A percentile compares a stretch with the other conserved stretches of the same genome.
Evolutionary conservation across 2,113 vertebrate genomes (phyloP).

Genomic region (Varanus salvator): DNA sequence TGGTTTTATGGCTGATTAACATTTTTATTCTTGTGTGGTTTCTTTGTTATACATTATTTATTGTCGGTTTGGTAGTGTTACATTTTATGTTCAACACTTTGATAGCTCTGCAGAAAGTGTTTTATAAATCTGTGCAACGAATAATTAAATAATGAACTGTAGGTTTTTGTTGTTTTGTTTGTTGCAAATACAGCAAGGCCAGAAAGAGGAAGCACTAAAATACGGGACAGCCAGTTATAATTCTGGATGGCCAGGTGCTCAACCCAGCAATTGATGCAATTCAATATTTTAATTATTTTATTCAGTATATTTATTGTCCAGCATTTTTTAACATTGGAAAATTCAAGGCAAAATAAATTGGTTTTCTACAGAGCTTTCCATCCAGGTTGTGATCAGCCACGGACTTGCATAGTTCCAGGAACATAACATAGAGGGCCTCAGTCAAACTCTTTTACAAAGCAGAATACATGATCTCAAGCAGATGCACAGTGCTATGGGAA

Average conservation of each 20-base stretch:
- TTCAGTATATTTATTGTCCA: neutral
- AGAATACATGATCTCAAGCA: neutral
- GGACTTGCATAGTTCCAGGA: neutral
- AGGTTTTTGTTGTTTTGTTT: too few species aligned
- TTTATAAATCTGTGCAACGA: too few species aligned
- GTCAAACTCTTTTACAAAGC: neutral
- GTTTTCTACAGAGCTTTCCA: too few species aligned
- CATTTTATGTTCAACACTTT: too few species aligned
- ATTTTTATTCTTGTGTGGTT: too few species aligned
- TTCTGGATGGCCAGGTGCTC: neutral
- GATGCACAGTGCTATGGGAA: neutral
- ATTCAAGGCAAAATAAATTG: neutral
- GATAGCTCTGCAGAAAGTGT: too few species aligned
- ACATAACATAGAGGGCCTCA: neutral
- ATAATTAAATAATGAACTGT: too few species aligned
- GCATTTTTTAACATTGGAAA: neutral
- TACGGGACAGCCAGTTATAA: neutral
- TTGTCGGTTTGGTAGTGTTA: too few species aligned
- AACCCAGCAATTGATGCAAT: neutral
- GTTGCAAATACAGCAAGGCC: too few species aligned
- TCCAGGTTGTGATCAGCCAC: too few species aligned
- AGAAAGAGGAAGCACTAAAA: neutral
- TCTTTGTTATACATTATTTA: too few species aligned
- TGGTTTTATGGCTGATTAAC: too few species aligned
- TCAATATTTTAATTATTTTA: neutral